Conservation (phyloP, 1,140 invertebrate species). For the Archegozetes longisetosus region DNA sequence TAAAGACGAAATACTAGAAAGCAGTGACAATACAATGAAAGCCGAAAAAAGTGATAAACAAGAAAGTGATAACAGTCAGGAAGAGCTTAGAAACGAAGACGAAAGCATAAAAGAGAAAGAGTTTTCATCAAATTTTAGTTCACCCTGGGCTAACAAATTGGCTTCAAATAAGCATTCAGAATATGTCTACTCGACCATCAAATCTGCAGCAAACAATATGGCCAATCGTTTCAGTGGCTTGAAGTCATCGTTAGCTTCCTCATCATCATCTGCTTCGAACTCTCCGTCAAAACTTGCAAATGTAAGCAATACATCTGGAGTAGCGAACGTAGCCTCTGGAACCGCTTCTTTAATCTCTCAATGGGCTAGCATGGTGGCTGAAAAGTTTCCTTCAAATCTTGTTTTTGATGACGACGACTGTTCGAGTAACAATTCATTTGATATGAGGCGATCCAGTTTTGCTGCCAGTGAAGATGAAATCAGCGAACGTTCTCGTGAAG, state of each 20-base stretch:
- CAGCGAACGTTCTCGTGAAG: conserved; percentile 10
- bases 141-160: conserved; percentile 10
- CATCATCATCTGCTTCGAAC: background rate
- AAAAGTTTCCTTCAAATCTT: conserved; percentile 14
- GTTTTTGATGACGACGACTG: conserved; percentile 10
- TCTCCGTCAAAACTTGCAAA: background rate
- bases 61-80: background rate
- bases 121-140: background rate
- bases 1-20: background rate
- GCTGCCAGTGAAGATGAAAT: conserved; percentile 6
- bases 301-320: background rate
- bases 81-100: background rate
- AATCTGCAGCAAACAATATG: conserved; percentile 12
- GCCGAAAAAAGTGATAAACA: background rate
- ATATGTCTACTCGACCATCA: conserved; percentile 14
- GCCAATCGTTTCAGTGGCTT: conserved; percentile 12
- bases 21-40: background rate
- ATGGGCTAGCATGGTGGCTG: conserved; percentile 5
- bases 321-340: background rate
- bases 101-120: background rate
- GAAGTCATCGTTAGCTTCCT: conserved; percentile 10
- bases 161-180: conserved; percentile 6
- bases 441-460: background rate
- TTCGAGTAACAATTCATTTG: conserved; percentile 3
- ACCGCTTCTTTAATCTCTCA: conserved; percentile 9